phyloP scores from a whole-genome alignment of 1,140 invertebrate species.

The Aphelinus certus region DNA sequence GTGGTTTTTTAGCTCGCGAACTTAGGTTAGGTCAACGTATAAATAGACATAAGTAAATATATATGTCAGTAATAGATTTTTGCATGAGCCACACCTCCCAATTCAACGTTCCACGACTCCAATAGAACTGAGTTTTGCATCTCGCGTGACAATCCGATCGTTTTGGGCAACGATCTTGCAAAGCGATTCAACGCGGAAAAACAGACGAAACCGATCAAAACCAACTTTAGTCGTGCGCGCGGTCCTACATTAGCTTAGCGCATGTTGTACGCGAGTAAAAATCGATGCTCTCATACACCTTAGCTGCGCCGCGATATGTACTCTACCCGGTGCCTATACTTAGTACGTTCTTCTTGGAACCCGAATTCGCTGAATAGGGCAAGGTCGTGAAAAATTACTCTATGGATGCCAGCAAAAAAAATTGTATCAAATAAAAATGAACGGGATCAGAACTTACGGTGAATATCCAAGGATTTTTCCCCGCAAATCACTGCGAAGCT shows the following conservation, averaged over 20 bases:
- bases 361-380: too few species aligned
- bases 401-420: not conserved
- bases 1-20: not conserved
- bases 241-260: not conserved
- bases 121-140: constrained; percentile 18
- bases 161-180: too few species aligned
- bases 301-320: too few species aligned
- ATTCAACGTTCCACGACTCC: constrained; percentile 6
- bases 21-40: constrained; percentile 21
- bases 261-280: not conserved
- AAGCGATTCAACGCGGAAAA: not conserved
- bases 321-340: too few species aligned
- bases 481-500: constrained; percentile 37
- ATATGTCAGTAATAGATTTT: too few species aligned
- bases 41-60: too few species aligned
- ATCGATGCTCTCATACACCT: not conserved
- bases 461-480: constrained; percentile 38
- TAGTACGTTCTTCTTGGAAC: too few species aligned
- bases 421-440: not conserved
- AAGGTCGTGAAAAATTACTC: too few species aligned
- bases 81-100: constrained; percentile 19
- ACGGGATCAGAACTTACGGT: constrained; percentile 37
- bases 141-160: not conserved
- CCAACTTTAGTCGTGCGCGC: too few species aligned
- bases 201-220: constrained; percentile 3